Evolutionary conservation across 2,113 vertebrate species (phyloP).

Genomic region (Calidris pygmaea): DNA sequence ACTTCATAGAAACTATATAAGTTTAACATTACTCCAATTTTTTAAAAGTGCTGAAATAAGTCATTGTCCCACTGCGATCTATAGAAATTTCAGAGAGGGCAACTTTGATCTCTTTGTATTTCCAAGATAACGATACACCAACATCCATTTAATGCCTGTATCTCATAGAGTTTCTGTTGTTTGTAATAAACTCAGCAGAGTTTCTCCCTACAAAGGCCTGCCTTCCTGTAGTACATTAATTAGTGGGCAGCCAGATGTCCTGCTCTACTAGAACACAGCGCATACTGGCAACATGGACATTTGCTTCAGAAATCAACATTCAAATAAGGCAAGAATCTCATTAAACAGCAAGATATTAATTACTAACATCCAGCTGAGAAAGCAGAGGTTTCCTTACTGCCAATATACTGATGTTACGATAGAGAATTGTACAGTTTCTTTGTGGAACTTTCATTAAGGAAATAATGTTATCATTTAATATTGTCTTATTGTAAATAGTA

Average conservation of each 20-base stretch:
- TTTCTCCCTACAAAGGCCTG: not conserved
- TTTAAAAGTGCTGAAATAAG: not conserved
- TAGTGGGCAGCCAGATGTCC: conserved; percentile 21
- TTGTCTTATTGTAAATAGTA: not conserved
- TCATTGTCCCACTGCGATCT: not conserved
- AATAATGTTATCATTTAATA: not conserved
- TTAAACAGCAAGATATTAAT: conserved; percentile 55
- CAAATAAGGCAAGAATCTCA: conserved; percentile 18
- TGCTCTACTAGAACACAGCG: not conserved
- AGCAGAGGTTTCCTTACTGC: not conserved
- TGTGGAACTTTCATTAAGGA: not conserved
- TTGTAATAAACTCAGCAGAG: not conserved
- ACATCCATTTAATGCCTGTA: not conserved
- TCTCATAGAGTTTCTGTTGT: not conserved
- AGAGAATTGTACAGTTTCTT: not conserved
- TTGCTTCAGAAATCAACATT: conserved; percentile 24
- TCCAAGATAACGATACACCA: not conserved
- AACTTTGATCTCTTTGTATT: not conserved
- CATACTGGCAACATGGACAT: not conserved
- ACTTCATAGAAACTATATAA: not conserved
- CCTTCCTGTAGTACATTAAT: not conserved
- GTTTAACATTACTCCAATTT: not conserved
- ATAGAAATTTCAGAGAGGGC: not conserved
- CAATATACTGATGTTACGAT: not conserved
- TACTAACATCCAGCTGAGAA: conserved; percentile 10